A percentile compares a stretch with the other conserved stretches of the same genome.
Evolutionary conservation across 2,797 vertebrate species (phyloP).

Genomic region (Propithecus perrieri): DNA sequence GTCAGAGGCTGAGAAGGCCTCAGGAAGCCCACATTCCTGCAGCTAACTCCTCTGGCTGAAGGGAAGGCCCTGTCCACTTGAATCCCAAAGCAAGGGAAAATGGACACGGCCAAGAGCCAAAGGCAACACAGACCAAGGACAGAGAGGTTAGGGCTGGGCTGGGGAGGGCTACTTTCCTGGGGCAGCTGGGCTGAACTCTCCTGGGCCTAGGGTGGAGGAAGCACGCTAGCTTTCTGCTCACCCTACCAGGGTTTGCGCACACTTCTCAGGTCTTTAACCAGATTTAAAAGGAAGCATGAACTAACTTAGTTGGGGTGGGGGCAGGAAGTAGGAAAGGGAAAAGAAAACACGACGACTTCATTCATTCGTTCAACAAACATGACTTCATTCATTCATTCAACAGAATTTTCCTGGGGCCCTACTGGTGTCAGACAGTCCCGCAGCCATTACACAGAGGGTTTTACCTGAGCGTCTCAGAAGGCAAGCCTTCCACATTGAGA

Average conservation of each 20-base stretch:
- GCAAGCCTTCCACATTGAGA: background rate
- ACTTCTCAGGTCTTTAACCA: background rate
- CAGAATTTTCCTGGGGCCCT: background rate
- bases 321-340: background rate
- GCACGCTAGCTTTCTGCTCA: background rate
- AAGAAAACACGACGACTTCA: no score
- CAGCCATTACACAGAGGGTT: no score
- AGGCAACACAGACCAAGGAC: background rate
- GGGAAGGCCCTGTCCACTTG: background rate
- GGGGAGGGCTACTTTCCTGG: background rate
- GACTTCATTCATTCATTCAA: background rate
- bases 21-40: background rate
- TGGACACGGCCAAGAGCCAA: background rate
- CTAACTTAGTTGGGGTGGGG: background rate
- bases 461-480: background rate
- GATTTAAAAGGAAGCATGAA: background rate
- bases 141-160: background rate
- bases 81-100: background rate
- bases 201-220: background rate
- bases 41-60: background rate
- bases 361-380: background rate
- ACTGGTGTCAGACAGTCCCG: background rate
- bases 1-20: background rate
- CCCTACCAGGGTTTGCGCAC: background rate
- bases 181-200: background rate